These are phyloP conservation scores for Entomobrya multifasciata DNA, from an alignment of 2,888 invertebrate species.

Conservation along the genomic window DNA sequence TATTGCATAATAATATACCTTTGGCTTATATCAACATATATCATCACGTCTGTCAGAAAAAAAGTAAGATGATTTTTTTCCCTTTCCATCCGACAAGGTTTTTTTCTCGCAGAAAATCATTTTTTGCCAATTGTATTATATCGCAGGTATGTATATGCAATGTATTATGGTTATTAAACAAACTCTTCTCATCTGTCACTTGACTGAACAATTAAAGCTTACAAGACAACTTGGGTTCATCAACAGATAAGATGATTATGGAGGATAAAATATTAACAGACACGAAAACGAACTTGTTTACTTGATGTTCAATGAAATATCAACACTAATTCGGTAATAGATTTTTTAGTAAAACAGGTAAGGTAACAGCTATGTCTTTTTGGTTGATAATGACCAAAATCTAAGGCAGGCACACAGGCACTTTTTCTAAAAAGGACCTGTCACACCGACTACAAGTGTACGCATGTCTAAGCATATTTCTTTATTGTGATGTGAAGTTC, in stretches of 20 bases:
- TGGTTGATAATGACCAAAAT: too few relatives aligned
- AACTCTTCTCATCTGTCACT: constrained; percentile 44
- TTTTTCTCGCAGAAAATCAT: too few relatives aligned
- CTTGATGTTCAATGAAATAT: neutral
- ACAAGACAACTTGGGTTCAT: neutral
- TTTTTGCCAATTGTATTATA: neutral
- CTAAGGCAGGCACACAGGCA: too few relatives aligned
- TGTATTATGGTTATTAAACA: constrained; percentile 9
- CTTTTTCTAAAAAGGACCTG: neutral
- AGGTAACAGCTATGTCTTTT: too few relatives aligned
- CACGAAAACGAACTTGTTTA: constrained; percentile 5
- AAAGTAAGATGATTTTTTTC: constrained; percentile 24
- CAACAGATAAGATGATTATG: neutral
- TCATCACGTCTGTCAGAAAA: constrained; percentile 16
- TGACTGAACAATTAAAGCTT: constrained; percentile 39
- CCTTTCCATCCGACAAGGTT: neutral
- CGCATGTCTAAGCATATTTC: neutral
- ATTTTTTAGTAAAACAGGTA: too few relatives aligned
- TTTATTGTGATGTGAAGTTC: constrained; percentile 24
- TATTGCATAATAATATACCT: constrained; percentile 42
- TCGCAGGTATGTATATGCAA: neutral
- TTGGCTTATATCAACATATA: constrained; percentile 19
- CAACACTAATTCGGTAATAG: neutral
- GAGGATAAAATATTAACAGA: neutral
- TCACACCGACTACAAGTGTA: neutral